Evolutionary conservation across 2,113 vertebrate genomes (phyloP), one percentile per base, ranked within the genome.

Genomic region (Cheirogaleus medius): DNA sequence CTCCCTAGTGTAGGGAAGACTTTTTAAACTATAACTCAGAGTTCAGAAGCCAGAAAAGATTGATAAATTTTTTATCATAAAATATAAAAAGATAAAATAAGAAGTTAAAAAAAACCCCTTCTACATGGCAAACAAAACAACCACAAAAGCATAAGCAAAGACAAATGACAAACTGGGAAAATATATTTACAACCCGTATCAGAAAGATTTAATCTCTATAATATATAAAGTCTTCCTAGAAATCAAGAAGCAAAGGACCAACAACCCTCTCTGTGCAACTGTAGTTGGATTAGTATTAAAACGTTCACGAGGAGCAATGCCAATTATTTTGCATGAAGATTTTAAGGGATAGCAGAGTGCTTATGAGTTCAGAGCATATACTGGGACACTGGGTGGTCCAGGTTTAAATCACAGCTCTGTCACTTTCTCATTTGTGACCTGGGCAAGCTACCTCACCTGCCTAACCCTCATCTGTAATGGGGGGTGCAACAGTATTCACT

Each of bases 81-180:
- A 73, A 56, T 39, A 87, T n/a, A 87, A 68, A 74, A 73, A 69
- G 39, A 80, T 29, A 94, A 80, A 94, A 81, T 39, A 42, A 81
- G 7, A 83, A 49, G 6, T 92, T 60, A 11, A 60, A 73, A 63
- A 81, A 69, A 69, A 14, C 47, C 0, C 7, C 34, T 47, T 54
- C 32, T 60, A 39, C 8, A 25, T 68, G 44, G 39, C 44, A 93
- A 87, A 91, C 6, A 80, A 66, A 73, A 81, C 39, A 85, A 81
- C 64, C 73, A 49, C 17, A 90, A 77, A 64, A 93, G 84, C 27
- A 84, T 47, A 90, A 91, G 20, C 69, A n/a, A 93, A 81, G 84
- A 77, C 69, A 82, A 49, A 87, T 27, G 49, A 66, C 7, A 90
- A 82, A 95, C 32, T 66, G 10, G 5, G 47, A 32, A 64, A 88